Evolutionary conservation across 1,140 invertebrate species (phyloP), one percentile per base, ranked within the genome.

Genomic region (Bombus impatiens): DNA sequence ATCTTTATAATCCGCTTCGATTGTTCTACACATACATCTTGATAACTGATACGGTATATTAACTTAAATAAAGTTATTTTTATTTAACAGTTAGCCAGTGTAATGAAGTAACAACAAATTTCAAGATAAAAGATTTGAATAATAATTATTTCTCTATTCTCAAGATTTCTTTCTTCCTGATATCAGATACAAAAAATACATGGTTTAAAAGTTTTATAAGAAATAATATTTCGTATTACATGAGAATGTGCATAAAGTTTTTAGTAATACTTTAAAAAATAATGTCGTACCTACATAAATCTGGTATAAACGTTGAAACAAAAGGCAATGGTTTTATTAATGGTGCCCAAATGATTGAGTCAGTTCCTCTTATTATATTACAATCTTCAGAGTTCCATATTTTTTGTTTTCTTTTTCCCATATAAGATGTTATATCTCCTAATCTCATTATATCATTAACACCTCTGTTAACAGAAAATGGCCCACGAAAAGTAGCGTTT

Each of bases 391-490:
- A 67, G 12, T 5, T 44, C 91, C 91, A 93, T 22, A 83, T 25
- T 62, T 76, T 88, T 40, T 80, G 86, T 18, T 70, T 15, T 32
- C 72, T 75, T 42, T 87, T 59, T 0, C 83, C 85, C 57, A 87
- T 88, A 3, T 80, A 84, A 18, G 87, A 74, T 12, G 88, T 87
- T 42, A 82, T 86, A 37, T 88, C 76, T 1, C 91, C 92, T 28
- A 88, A 40, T 40, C 18, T 65, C 37, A 37, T 80, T 44, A 86
- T 78, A 84, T 91, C 67, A 57, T 88, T 84, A 3, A 87, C 0
- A 42, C 92, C 92, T 40, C 92, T 87, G 65, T 89, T 91, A 4
- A 89, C 71, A 5, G 87, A 83, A 18, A 90, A 88, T 40, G 90
- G 90, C 22, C 91, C 92, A 22, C 72, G 72, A 15, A 62, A 18